These are phyloP conservation scores for Caenorhabditis tropicalis DNA, from an alignment of 1,140 invertebrate genomes.

Conservation along the genomic window DNA sequence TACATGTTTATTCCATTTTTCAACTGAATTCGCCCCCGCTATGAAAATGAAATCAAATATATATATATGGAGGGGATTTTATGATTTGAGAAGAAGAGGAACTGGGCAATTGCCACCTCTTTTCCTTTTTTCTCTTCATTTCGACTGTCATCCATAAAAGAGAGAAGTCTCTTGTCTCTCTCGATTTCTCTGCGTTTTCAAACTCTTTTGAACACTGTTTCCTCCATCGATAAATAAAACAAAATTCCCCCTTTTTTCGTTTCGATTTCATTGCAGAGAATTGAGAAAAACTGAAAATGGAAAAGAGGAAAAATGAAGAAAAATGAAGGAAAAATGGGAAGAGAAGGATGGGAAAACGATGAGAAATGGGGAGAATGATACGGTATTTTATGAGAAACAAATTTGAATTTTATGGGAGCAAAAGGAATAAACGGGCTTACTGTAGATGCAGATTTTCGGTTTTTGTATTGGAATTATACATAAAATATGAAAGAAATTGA, in stretches of 20 bases:
- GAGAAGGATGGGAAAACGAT: not conserved
- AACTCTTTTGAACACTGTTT: too few relatives aligned
- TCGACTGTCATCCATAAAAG: not conserved
- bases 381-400: too few relatives aligned
- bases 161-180: not conserved
- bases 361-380: too few relatives aligned
- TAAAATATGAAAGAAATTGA: not conserved
- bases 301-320: not conserved
- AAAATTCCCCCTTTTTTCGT: not conserved
- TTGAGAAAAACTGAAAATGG: not conserved
- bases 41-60: too few relatives aligned
- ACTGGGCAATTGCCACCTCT: not conserved
- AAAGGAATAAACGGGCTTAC: too few relatives aligned
- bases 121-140: not conserved
- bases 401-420: too few relatives aligned
- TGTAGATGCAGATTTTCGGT: too few relatives aligned
- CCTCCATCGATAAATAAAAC: not conserved
- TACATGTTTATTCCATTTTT: not conserved
- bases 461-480: too few relatives aligned
- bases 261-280: not conserved
- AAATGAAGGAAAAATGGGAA: not conserved
- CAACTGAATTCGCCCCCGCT: not conserved
- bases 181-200: conserved; percentile 5
- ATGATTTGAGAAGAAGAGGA: not conserved
- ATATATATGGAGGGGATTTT: too few relatives aligned